These are phyloP conservation scores for Phrynocephalus guinanensis DNA, from an alignment of 2,797 vertebrate genomes.

Conservation along the genomic window DNA sequence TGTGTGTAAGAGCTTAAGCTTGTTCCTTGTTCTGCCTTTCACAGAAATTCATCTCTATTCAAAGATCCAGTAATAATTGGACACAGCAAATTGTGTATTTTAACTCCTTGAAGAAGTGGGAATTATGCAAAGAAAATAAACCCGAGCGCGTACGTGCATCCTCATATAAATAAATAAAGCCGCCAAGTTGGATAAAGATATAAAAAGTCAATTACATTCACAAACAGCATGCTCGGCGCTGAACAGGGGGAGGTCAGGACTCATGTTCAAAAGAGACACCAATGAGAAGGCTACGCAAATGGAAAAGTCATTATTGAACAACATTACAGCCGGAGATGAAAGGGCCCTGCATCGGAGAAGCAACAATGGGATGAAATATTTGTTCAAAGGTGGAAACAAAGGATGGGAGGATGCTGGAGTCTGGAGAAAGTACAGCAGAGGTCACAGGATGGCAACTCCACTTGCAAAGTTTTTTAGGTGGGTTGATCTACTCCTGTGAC, in stretches of 20 bases:
- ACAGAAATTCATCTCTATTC: conserved; percentile 67
- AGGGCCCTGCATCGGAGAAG: conserved; percentile 50
- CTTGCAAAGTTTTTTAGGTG: conserved; percentile 5
- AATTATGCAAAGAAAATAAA: conserved; percentile 69
- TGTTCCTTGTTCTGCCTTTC: conserved; percentile 59
- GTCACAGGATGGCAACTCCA: conserved; percentile 17
- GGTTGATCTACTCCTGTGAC: neutral
- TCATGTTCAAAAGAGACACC: conserved; percentile 63
- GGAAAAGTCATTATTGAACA: conserved; percentile 71
- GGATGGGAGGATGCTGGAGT: conserved; percentile 58
- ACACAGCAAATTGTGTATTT: conserved; percentile 61
- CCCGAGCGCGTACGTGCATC: conserved; percentile 41
- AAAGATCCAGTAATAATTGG: conserved; percentile 66
- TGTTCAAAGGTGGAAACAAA: conserved; percentile 57
- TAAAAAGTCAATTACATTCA: conserved; percentile 69
- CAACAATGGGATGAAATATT: conserved; percentile 70
- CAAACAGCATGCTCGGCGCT: conserved; percentile 63
- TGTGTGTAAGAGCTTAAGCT: conserved; percentile 61
- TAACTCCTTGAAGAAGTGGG: conserved; percentile 58
- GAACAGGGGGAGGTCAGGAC: conserved; percentile 61
- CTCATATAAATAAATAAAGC: conserved; percentile 59
- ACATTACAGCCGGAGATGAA: conserved; percentile 73
- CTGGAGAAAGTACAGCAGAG: conserved; percentile 45
- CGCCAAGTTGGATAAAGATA: conserved; percentile 58
- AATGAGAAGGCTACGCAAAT: conserved; percentile 68